phyloP scores from a whole-genome alignment of 1,140 invertebrate genomes.

The Drosophila oshimai region DNA sequence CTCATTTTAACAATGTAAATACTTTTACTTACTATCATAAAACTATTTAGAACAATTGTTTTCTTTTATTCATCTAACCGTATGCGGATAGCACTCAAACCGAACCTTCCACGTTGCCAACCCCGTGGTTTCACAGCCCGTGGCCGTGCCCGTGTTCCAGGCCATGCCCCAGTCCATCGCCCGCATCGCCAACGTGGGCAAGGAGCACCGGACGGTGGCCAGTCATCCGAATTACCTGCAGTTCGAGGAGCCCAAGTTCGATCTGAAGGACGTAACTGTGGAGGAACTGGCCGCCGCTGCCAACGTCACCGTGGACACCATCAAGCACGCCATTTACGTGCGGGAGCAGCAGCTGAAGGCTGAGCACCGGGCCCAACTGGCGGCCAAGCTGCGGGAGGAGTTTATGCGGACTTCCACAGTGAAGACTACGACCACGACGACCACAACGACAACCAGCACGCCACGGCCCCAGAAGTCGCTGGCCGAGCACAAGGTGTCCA shows the following conservation, averaged over 20 bases:
- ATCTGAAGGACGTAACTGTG: conserved; percentile 84
- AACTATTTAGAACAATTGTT: too few relatives aligned
- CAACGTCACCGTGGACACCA: conserved; percentile 89
- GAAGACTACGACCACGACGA: conserved; percentile 83
- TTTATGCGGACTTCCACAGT: conserved; percentile 82
- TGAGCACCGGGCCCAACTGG: conserved; percentile 69
- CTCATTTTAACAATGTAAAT: too few relatives aligned
- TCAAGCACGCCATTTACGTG: conserved; percentile 88
- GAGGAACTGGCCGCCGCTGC: conserved; percentile 86
- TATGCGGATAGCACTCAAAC: conserved; percentile 51
- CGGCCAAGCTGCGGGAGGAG: conserved; percentile 67
- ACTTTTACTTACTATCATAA: too few relatives aligned
- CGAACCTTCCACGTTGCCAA: conserved; percentile 77
- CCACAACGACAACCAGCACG: conserved; percentile 72
- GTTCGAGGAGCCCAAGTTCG: conserved; percentile 76
- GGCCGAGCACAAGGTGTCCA: conserved; percentile 72
- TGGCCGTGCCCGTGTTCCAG: conserved; percentile 77
- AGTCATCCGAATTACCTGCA: conserved; percentile 75
- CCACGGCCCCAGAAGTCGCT: conserved; percentile 30
- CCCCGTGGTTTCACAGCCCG: conserved; percentile 68
- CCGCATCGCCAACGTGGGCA: conserved; percentile 80
- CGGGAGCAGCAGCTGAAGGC: conserved; percentile 87
- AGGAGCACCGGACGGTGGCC: conserved; percentile 36
- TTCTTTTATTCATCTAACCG: not conserved
- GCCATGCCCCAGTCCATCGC: conserved; percentile 84